Percentiles rank a stretch among this genome's conserved stretches.
These are phyloP conservation scores for Melolontha melolontha DNA, from an alignment of 2,888 invertebrate species.

Conservation along the genomic window DNA sequence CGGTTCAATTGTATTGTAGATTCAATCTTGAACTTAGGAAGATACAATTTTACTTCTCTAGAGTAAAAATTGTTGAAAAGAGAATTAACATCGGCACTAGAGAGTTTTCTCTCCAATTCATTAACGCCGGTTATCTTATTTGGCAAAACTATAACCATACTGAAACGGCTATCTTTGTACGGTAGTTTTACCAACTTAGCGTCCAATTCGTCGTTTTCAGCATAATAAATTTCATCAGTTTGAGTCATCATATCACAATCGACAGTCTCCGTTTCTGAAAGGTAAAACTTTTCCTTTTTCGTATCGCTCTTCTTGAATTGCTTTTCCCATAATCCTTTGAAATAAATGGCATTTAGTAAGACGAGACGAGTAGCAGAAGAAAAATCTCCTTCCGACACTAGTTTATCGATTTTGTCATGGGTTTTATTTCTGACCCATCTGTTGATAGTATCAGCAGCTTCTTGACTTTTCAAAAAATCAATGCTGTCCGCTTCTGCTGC, in stretches of 20 bases:
- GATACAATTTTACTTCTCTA: constrained; percentile 69
- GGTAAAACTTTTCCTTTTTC: constrained; percentile 72
- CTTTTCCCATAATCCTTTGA: constrained; percentile 81
- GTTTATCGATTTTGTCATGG: constrained; percentile 81
- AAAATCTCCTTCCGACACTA: constrained; percentile 74
- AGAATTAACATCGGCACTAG: constrained; percentile 60
- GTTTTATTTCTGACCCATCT: constrained; percentile 85
- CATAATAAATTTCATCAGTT: constrained; percentile 68
- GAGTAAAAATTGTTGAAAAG: not conserved
- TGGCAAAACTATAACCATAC: constrained; percentile 83
- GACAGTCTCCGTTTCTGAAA: constrained; percentile 68
- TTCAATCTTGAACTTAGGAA: constrained; percentile 88
- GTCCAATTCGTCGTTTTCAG: constrained; percentile 67
- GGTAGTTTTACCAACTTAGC: constrained; percentile 77
- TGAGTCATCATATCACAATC: constrained; percentile 80
- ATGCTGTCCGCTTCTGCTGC: constrained; percentile 73
- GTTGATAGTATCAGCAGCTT: constrained; percentile 76
- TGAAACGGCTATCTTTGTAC: constrained; percentile 76
- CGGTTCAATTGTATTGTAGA: constrained; percentile 73
- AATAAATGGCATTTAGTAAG: constrained; percentile 88
- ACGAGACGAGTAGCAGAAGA: constrained; percentile 73
- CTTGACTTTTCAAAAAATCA: constrained; percentile 69
- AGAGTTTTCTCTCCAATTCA: constrained; percentile 62
- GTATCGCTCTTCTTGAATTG: constrained; percentile 75
- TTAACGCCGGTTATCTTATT: constrained; percentile 74